Evolutionary conservation across 2,888 invertebrate genomes (phyloP), one percentile per base, ranked within the genome.

Genomic region (Thera obeliscata): DNA sequence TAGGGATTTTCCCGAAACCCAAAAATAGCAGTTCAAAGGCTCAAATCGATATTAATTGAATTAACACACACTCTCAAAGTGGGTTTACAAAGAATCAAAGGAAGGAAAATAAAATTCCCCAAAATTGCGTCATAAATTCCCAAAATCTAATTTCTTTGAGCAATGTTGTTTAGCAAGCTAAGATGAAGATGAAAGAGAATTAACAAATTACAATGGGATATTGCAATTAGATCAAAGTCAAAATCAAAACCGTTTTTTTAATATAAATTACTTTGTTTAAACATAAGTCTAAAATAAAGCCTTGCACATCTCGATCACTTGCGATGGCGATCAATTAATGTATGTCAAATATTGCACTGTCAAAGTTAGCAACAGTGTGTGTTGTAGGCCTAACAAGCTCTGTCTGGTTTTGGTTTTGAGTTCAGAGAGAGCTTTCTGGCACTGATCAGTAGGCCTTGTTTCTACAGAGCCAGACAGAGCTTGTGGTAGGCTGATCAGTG

Each of bases 51-150:
- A 83, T 82, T 84, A 87, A 87, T 87, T 83, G 76, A 86, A 86
- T 88, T 88, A 87, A 81, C 87, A 86, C 80, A 72, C 71, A 38
- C 74, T 71, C 72, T 78, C 76, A 72, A 85, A 85, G 80, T 71
- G 74, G 66, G 62, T 69, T 50, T 67, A 67, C 67, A 72, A 68
- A 71, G 71, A 65, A 69, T 69, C 60, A 61, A 65, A 65, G 57
- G 65, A 64, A 71, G 59, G 60, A 46, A 61, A 61, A 59, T 59
- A 64, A 71, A 71, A 66, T 67, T 70, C 60, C 61, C 75, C 72
- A 72, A 81, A 79, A 84, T 86, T 85, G 86, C 84, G 84, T 82
- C 50, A 65, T 71, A 66, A 84, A 83, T 77, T 74, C 33, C 78
- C 79, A 59, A 65, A 65, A 67, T 80, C 74, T 66, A 79, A 83